phyloP scores from a whole-genome alignment of 2,113 vertebrate species.

The Cyanistes caeruleus region DNA sequence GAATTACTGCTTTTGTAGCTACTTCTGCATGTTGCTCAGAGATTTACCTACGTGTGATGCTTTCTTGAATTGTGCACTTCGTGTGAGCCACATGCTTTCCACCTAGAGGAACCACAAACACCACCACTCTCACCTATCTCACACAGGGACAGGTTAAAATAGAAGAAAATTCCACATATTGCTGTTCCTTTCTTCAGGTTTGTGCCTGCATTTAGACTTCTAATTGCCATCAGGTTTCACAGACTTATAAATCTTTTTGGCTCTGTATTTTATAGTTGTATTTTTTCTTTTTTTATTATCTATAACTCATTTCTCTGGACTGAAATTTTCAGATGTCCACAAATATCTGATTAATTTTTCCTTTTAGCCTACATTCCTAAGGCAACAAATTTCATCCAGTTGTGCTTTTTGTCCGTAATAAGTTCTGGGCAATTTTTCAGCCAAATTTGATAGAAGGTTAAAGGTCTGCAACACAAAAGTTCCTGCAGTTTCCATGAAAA shows the following conservation, averaged over 20 bases:
- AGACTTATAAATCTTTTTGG: not conserved
- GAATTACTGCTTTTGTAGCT: not conserved
- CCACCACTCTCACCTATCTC: not conserved
- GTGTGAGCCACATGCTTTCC: not conserved
- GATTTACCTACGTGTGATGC: not conserved
- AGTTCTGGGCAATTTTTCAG: constrained; percentile 10
- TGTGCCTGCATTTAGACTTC: not conserved
- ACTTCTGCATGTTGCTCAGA: not conserved
- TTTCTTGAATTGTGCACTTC: not conserved
- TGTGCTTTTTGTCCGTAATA: not conserved
- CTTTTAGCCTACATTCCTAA: not conserved
- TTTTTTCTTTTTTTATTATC: not conserved
- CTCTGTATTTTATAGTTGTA: not conserved
- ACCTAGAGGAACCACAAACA: not conserved
- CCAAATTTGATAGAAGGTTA: not conserved
- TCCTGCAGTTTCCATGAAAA: constrained; percentile 15
- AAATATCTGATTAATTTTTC: not conserved
- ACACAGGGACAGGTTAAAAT: not conserved
- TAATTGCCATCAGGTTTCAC: not conserved
- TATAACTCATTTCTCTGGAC: not conserved
- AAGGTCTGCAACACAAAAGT: not conserved
- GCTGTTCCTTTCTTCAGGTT: not conserved
- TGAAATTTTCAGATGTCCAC: not conserved
- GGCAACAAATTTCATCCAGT: constrained; percentile 9
- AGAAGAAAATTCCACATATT: not conserved